Percentiles rank a stretch among this genome's conserved stretches.
phyloP scores from a whole-genome alignment of 2,888 invertebrate genomes.

The Druceiella hillmani region DNA sequence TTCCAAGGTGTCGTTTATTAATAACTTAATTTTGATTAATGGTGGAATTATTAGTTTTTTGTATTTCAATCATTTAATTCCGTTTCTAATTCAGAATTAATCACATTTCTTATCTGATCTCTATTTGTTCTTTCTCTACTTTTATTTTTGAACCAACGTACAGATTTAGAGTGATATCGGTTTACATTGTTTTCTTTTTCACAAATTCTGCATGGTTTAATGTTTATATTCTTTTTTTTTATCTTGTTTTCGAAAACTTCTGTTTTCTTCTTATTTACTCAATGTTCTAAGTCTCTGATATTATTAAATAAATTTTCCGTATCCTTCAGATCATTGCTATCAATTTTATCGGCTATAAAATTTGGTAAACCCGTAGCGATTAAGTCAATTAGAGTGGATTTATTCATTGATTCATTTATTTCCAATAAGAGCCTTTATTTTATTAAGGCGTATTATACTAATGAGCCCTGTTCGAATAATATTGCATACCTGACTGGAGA shows the following conservation, averaged over 20 bases:
- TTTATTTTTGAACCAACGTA: not conserved
- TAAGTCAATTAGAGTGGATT: no score
- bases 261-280: not conserved
- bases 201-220: not conserved
- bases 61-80: not conserved
- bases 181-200: not conserved
- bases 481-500: no score
- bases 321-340: no score
- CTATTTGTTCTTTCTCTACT: not conserved
- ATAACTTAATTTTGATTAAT: not conserved
- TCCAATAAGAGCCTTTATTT: no score
- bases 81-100: not conserved
- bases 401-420: no score
- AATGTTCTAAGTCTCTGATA: not conserved
- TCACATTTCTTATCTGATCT: not conserved
- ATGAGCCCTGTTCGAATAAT: no score
- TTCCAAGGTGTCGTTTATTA: not conserved
- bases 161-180: not conserved
- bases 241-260: not conserved
- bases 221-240: not conserved
- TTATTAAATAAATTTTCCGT: no score
- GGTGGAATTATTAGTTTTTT: constrained; percentile 1
- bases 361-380: no score
- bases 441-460: no score
- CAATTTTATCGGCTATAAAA: no score